These are phyloP conservation scores for Drosophila cracens DNA, from an alignment of 2,888 invertebrate genomes.

Conservation along the genomic window DNA sequence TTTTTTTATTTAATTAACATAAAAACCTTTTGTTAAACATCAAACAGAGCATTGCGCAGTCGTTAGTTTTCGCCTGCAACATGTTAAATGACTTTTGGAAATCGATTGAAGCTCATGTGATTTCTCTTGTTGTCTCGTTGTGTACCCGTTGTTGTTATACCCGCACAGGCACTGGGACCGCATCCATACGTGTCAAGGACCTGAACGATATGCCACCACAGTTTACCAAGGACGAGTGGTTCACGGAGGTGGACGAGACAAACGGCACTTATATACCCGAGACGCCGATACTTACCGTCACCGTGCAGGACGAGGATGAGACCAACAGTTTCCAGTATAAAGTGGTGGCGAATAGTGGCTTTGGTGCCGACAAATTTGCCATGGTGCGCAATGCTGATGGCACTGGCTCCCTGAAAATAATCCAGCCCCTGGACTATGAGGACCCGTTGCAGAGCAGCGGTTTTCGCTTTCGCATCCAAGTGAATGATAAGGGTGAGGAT, in stretches of 20 bases:
- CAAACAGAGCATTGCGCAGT: background rate
- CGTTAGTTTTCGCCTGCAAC: background rate
- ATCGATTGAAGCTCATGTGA: background rate
- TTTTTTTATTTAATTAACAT: background rate
- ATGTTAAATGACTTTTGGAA: background rate
- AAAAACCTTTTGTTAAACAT: background rate
- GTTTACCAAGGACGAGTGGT: constrained; percentile 98
- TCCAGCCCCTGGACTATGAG: constrained; percentile 97
- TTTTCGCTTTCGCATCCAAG: constrained; percentile 96
- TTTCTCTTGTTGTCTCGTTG: background rate
- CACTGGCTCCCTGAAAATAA: constrained; percentile 96
- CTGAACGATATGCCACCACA: constrained; percentile 99
- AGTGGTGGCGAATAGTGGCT: constrained; percentile 95
- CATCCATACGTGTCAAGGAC: constrained; percentile 97
- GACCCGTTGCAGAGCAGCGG: constrained; percentile 97
- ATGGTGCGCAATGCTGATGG: constrained; percentile 98
- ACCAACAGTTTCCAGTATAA: constrained; percentile 98
- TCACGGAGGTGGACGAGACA: constrained; percentile 97
- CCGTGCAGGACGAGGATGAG: constrained; percentile 97
- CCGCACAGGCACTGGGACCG: constrained; percentile 89
- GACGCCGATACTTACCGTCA: constrained; percentile 96
- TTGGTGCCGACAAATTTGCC: constrained; percentile 97
- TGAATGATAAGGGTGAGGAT: constrained; percentile 95
- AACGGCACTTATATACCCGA: constrained; percentile 95
- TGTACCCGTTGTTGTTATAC: no score